A percentile compares a stretch with the other conserved stretches of the same genome.
phyloP scores from a whole-genome alignment of 2,888 invertebrate genomes.

The Chloroclystis v-ata region DNA sequence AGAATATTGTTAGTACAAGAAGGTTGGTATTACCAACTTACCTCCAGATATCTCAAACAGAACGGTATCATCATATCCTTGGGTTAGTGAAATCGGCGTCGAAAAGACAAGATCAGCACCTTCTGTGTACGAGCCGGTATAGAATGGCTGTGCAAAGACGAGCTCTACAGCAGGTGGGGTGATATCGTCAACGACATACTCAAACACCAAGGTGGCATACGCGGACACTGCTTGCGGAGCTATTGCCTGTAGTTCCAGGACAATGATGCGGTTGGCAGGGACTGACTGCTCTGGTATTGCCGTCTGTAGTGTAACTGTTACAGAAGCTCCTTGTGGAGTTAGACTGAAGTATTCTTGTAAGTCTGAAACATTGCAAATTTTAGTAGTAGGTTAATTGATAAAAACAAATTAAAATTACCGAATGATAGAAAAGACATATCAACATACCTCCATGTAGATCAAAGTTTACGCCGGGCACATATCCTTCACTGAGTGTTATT shows the following conservation, averaged over 20 bases:
- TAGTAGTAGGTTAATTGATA: too few species aligned
- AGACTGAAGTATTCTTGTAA: constrained; percentile 11
- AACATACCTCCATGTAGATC: constrained; percentile 35
- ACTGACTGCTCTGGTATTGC: constrained; percentile 34
- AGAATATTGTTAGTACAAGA: too few species aligned
- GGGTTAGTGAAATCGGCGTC: constrained; percentile 25
- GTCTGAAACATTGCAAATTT: constrained; percentile 8
- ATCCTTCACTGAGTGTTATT: constrained; percentile 37
- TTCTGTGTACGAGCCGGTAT: constrained; percentile 32
- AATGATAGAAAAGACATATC: neutral
- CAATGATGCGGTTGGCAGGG: constrained; percentile 32
- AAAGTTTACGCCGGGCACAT: constrained; percentile 31
- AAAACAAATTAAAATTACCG: neutral
- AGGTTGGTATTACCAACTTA: constrained; percentile 19
- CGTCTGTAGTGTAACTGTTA: constrained; percentile 11
- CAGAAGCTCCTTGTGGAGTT: constrained; percentile 7
- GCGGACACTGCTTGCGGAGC: constrained; percentile 31
- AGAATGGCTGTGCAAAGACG: constrained; percentile 29
- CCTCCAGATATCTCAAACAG: constrained; percentile 37
- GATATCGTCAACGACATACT: constrained; percentile 20
- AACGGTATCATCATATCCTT: constrained; percentile 33
- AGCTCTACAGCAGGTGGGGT: constrained; percentile 12
- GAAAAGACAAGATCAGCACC: constrained; percentile 25
- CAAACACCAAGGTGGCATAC: constrained; percentile 36
- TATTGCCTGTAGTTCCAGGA: constrained; percentile 36